These are phyloP conservation scores for Fissipunctia ypsillon DNA, from an alignment of 2,888 invertebrate species.

Conservation along the genomic window DNA sequence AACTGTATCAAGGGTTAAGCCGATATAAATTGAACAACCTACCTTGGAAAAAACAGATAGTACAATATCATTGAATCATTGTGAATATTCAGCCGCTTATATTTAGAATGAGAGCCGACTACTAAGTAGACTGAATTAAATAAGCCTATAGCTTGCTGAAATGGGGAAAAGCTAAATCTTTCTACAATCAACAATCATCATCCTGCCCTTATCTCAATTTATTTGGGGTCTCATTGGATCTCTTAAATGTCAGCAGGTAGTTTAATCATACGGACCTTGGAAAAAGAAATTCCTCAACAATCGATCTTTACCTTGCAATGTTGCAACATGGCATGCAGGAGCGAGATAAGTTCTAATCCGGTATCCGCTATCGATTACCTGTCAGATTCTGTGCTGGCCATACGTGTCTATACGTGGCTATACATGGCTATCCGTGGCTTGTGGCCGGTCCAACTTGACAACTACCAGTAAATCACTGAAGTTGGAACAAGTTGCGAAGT, in stretches of 20 bases:
- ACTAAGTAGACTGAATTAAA: slow-evolving; percentile 28
- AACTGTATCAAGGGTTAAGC: no score
- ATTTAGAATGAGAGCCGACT: slow-evolving; percentile 14
- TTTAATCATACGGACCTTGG: background rate
- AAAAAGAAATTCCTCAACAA: background rate
- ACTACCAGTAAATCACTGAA: slow-evolving; percentile 49
- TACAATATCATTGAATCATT: no score
- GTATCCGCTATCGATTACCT: slow-evolving; percentile 57
- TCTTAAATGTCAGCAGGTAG: background rate
- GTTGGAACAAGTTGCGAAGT: slow-evolving; percentile 39
- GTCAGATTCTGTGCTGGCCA: slow-evolving; percentile 34
- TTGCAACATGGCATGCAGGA: slow-evolving; percentile 4
- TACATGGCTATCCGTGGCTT: slow-evolving; percentile 7
- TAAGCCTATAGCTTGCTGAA: background rate
- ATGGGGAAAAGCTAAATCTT: slow-evolving; percentile 1
- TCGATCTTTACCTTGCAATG: slow-evolving; percentile 6
- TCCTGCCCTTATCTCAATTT: no score
- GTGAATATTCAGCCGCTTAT: background rate
- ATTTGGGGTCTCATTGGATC: background rate
- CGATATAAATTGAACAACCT: no score
- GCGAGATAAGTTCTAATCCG: slow-evolving; percentile 30
- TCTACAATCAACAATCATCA: no score
- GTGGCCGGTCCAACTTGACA: slow-evolving; percentile 48
- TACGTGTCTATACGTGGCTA: background rate
- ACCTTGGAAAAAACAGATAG: no score